These are phyloP conservation scores for Adoxophyes honmai DNA, from an alignment of 1,140 invertebrate genomes.

Conservation along the genomic window DNA sequence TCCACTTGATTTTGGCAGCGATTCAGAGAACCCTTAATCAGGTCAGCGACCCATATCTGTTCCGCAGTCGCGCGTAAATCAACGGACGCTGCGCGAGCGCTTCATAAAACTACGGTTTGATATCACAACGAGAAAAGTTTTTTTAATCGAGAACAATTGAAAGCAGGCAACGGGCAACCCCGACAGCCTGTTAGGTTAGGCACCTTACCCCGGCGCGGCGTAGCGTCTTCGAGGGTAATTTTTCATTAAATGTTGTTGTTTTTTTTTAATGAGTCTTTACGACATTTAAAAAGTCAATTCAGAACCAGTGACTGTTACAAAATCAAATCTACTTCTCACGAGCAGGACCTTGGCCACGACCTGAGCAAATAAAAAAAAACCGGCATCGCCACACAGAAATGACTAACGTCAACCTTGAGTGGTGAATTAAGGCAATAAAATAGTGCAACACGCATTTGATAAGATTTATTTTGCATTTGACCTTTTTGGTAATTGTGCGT, in stretches of 20 bases:
- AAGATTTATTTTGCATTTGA: background rate
- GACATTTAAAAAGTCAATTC: background rate
- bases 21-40: background rate
- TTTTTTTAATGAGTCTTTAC: too few species aligned
- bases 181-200: too few species aligned
- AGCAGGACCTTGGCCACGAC: background rate
- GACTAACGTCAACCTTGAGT: constrained; percentile 8
- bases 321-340: background rate
- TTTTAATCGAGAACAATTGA: too few species aligned
- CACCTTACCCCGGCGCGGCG: too few species aligned
- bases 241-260: too few species aligned
- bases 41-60: constrained; percentile 4
- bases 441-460: background rate
- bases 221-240: too few species aligned
- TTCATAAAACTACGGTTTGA: background rate
- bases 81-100: constrained; percentile 2
- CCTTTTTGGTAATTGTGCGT: background rate
- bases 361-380: background rate
- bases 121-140: too few species aligned
- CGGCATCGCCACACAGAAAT: background rate
- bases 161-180: too few species aligned
- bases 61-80: constrained; percentile 4
- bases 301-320: background rate
- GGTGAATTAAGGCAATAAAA: constrained; percentile 7
- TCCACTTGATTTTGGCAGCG: background rate